Evolutionary conservation across 2,888 invertebrate genomes (phyloP).

Genomic region (Fragum fragum): DNA sequence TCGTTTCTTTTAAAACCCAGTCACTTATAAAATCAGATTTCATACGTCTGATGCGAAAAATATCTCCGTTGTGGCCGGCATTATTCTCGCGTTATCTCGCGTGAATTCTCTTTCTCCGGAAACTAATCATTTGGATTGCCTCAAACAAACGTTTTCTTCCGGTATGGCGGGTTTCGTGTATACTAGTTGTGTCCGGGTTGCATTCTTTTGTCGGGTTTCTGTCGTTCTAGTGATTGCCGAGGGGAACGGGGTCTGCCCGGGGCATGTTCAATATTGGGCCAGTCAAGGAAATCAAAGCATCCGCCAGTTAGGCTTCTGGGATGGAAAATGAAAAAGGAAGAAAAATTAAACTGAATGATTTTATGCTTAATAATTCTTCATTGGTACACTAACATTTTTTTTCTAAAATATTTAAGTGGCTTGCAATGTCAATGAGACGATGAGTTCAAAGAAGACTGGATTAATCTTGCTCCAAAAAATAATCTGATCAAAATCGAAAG

Average conservation of each 20-base stretch:
- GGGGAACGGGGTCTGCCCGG: slow-evolving; percentile 7
- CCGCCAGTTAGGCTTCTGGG: too few species aligned
- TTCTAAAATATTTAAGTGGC: too few species aligned
- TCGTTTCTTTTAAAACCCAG: slow-evolving; percentile 48
- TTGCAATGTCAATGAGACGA: too few species aligned
- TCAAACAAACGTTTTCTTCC: slow-evolving; percentile 56
- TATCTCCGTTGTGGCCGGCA: slow-evolving; percentile 46
- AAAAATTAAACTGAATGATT: neutral
- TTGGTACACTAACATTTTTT: too few species aligned
- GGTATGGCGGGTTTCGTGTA: slow-evolving; percentile 52
- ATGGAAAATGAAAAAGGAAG: neutral
- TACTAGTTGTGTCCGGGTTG: slow-evolving; percentile 39
- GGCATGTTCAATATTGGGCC: slow-evolving; percentile 21
- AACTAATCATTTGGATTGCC: slow-evolving; percentile 38
- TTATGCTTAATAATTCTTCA: too few species aligned
- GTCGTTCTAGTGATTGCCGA: slow-evolving; percentile 9
- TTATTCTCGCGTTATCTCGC: slow-evolving; percentile 53
- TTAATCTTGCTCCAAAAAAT: too few species aligned
- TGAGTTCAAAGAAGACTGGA: too few species aligned
- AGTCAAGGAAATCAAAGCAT: slow-evolving; percentile 16
- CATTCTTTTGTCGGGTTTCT: slow-evolving; percentile 28
- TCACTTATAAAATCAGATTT: slow-evolving; percentile 62
- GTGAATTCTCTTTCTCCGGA: slow-evolving; percentile 47
- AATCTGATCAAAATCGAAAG: too few species aligned
- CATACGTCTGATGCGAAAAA: slow-evolving; percentile 57